Evolutionary conservation across 2,888 invertebrate species (phyloP).

Genomic region (Leucoptera coffeella): DNA sequence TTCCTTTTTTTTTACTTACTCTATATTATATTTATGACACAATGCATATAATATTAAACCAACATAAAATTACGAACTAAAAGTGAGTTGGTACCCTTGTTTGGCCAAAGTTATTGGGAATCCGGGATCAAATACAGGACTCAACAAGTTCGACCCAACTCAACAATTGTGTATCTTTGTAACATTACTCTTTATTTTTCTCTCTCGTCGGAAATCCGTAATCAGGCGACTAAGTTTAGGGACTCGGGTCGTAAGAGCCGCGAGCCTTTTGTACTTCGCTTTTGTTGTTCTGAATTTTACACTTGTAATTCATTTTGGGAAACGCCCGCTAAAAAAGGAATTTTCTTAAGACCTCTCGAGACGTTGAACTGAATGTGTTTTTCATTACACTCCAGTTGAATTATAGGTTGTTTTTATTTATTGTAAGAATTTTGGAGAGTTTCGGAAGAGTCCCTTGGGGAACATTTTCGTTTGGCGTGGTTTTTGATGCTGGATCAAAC

Average conservation of each 20-base stretch:
- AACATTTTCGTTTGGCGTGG: background rate
- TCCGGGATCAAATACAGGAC: no score
- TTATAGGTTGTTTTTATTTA: conserved; percentile 14
- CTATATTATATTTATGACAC: no score
- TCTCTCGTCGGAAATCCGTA: conserved; percentile 39
- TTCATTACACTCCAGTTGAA: conserved; percentile 33
- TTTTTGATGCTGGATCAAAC: no score
- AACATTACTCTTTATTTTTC: conserved; percentile 12
- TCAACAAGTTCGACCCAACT: no score
- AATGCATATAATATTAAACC: no score
- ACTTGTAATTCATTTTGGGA: conserved; percentile 54
- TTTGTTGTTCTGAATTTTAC: conserved; percentile 54
- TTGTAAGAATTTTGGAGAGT: conserved; percentile 3
- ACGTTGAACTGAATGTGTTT: conserved; percentile 49
- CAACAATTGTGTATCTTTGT: conserved; percentile 18
- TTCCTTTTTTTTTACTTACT: no score
- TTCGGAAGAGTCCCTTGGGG: background rate
- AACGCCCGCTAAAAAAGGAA: conserved; percentile 48
- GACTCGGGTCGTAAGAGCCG: conserved; percentile 48
- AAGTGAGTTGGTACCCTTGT: no score
- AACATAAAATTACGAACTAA: no score
- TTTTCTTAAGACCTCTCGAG: conserved; percentile 45
- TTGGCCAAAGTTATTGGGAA: no score
- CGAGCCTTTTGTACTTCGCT: conserved; percentile 50
- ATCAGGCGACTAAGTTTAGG: conserved; percentile 51